phyloP scores from a whole-genome alignment of 2,113 vertebrate genomes.

The Podiceps cristatus region DNA sequence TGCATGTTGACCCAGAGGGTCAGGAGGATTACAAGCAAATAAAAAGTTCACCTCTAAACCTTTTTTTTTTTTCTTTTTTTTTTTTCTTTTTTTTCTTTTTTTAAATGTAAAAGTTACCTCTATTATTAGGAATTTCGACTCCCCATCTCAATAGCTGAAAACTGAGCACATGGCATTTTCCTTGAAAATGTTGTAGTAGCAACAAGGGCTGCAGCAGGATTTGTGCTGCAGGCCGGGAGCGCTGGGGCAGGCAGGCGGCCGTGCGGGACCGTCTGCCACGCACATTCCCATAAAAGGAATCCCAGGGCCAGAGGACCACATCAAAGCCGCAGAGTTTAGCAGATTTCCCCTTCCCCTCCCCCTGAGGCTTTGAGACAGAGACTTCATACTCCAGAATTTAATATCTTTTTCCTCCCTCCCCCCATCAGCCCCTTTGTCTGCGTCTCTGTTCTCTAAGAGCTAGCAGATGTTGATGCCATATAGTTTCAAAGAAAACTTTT shows the following conservation, averaged over 20 bases:
- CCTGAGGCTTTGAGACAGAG: slow-evolving; percentile 63
- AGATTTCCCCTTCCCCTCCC: slow-evolving; percentile 72
- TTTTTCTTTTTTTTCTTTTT: neutral
- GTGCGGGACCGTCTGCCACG: slow-evolving; percentile 13
- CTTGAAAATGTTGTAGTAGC: neutral
- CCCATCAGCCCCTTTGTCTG: slow-evolving; percentile 73
- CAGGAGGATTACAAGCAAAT: neutral
- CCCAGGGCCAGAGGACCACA: slow-evolving; percentile 67
- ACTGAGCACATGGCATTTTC: neutral
- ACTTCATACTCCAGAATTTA: slow-evolving; percentile 72
- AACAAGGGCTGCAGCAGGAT: neutral
- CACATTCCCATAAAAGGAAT: slow-evolving; percentile 76
- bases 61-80: no score
- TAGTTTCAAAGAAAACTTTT: slow-evolving; percentile 77
- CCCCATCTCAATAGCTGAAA: neutral
- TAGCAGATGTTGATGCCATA: slow-evolving; percentile 81
- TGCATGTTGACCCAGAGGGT: neutral
- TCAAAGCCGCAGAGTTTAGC: slow-evolving; percentile 71
- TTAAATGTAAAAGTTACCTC: neutral
- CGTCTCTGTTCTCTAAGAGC: slow-evolving; percentile 78
- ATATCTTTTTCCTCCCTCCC: slow-evolving; percentile 63
- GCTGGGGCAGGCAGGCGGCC: neutral
- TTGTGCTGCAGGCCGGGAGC: neutral
- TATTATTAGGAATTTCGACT: neutral
- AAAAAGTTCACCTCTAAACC: neutral